phyloP scores from a whole-genome alignment of 1,140 invertebrate genomes.

The Drosophila funebris region DNA sequence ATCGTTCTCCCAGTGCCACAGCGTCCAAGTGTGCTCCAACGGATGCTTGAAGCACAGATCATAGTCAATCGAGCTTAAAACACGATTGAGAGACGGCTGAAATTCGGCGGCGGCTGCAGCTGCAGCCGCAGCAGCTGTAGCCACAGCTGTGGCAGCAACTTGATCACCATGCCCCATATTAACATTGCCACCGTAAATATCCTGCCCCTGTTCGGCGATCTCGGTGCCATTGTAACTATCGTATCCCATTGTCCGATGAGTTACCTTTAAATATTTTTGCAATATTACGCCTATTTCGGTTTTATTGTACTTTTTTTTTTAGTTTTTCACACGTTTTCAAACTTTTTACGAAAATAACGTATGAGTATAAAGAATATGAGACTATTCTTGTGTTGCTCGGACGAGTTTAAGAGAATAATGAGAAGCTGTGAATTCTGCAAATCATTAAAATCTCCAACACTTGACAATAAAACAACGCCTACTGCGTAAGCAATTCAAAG shows the following conservation, averaged over 20 bases:
- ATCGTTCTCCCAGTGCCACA: conserved; percentile 99
- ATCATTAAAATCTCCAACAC: background rate
- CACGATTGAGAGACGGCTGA: conserved; percentile 47
- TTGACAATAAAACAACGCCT: background rate
- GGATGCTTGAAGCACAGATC: conserved; percentile 93
- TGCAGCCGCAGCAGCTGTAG: background rate
- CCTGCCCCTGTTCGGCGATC: conserved; percentile 9
- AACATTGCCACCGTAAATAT: conserved; percentile 11
- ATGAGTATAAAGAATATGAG: conserved; percentile 27
- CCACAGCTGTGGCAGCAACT: conserved; percentile 8
- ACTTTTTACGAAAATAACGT: conserved; percentile 22
- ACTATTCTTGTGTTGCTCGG: conserved; percentile 36
- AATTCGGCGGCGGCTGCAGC: conserved; percentile 11
- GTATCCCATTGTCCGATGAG: conserved; percentile 36
- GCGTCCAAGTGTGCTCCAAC: conserved; percentile 97
- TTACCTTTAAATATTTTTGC: conserved; percentile 27
- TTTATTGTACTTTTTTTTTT: background rate
- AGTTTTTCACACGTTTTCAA: conserved; percentile 14
- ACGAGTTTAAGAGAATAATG: conserved; percentile 31
- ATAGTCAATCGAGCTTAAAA: conserved; percentile 57
- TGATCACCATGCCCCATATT: conserved; percentile 4
- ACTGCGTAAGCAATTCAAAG: background rate
- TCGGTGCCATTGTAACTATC: conserved; percentile 26
- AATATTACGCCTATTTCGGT: conserved; percentile 32
- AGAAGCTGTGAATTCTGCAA: conserved; percentile 2